Base-by-base conservation (phyloP, 92 coral and sea anemone species). In the Phenganax marumi region DNA sequence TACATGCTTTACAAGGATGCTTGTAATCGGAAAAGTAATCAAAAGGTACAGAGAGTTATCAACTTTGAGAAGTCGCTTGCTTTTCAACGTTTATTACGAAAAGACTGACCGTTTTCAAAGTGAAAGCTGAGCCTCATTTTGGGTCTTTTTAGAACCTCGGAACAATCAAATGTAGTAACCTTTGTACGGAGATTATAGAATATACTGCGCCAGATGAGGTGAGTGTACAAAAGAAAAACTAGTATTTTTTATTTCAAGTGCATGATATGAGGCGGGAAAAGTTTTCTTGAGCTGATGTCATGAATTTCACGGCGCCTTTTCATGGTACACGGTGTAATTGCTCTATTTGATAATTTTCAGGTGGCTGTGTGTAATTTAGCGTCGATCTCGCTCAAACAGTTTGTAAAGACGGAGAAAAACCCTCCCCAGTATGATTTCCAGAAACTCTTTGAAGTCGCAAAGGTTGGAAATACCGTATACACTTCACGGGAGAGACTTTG, bases 281-380 rank as follows among this genome's bases (percentile, higher is more conserved):
- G 43, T 33, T 33, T 33, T 33, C 3, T 33, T 33, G 43, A 33
- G 43, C 5, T 33, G 2, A 33, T 33, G 24, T 1, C 17, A 22
- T 12, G 33, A 22, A 23, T 25, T 1, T 1, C 48, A 12, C 10
- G n/a, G 6, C 18, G 62, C 75, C 65, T 48, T 11, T 16, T 68
- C n/a, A n/a, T n/a, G n/a, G 43, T 33, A 33, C 57, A 8, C 10
- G 10, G 77, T 26, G 77, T 13, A 10, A 71, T 21, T 50, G 9
- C 17, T 10, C 16, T 16, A 7, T 64, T 16, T 33, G 52, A 51
- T 24, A 43, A 56, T 39, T 74, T 79, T 3, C 75, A 95, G 98
- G 98, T 95, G 17, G 98, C 98, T 43, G 98, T 95, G 70, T 95
- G 98, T 58, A 95, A 95, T 73, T 88, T 95, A 86, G 98, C 98